Base-by-base conservation (phyloP, 2,888 invertebrate genomes). In the Pheosia gnoma region DNA sequence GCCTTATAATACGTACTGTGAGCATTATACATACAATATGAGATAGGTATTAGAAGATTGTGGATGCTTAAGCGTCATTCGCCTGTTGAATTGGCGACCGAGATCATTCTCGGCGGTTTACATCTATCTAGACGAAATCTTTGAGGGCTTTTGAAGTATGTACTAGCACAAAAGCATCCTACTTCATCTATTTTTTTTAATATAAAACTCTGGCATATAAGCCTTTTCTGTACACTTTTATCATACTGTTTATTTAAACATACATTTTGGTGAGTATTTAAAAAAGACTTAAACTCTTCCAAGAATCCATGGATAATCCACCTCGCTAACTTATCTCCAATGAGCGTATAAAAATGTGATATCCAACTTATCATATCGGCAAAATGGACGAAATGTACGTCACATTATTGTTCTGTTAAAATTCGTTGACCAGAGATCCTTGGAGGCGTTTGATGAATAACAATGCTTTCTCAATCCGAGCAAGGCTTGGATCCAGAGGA, bases 391-490 rank as follows among this genome's bases (percentile, higher is more conserved):
- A 71, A 68, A 70, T 68, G 71, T 64, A 65, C 62, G 65, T 67
- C 58, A 76, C 82, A 78, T 83, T 83, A 83, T 83, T 85, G 80
- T 80, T 76, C 66, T 79, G 81, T 82, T 81, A 77, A 81, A 81
- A 82, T 81, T 80, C 84, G 78, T 81, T 72, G 80, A 73, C 80
- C 81, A 71, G 71, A 80, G 85, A 86, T 84, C 86, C 83, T 70
- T 67, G 77, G 76, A 70, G 77, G 72, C 75, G 70, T 70, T 67
- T 81, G 79, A 80, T 86, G 90, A 55, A 55, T 55, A 55, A 55
- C 39, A 55, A 55, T 55, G 55, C 39, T n/a, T 55, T 39, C 45
- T 45, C 57, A 57, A 57, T 57, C 45, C 45, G 45, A 8, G 45
- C 57, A 36, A 39, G 56, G 80, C 76, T 72, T 74, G 77, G 80